Base-by-base conservation (phyloP, 2,797 vertebrate species). In the Chloroceryle inda region DNA sequence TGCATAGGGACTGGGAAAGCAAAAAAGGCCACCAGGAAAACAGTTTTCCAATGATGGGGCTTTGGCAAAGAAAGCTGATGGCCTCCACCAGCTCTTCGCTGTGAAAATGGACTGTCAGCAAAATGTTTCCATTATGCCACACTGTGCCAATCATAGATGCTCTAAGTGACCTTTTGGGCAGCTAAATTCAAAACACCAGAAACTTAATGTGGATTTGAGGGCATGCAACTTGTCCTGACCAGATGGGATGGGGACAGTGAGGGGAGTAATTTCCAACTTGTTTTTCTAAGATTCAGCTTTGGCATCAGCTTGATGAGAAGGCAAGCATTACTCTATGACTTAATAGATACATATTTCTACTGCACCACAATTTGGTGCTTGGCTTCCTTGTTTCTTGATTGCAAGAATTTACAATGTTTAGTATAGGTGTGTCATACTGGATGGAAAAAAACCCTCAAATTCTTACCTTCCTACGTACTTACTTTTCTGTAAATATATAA, bases 191-290 rank as follows among this genome's bases (percentile, higher is more conserved):
- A 47, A 76, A 53, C 80, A 31, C 12, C 47, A 61, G 58, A 52
- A 75, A 27, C 23, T 5, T 37, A 16, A 8, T 72, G n/a, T 55
- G 27, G 42, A 56, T 23, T 26, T 15, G 31, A 74, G 5, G 29
- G 14, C 9, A 7, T 21, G 37, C 22, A 52, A 33, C 1, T 0
- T 42, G 26, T 72, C 38, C 20, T 59, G 35, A 64, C 1, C 3
- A 61, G 64, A 56, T 38, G 33, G 40, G n/a, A 21, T 55, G 13
- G 45, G 5, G 18, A 6, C 33, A 23, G 17, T 15, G 20, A 5
- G 6, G 20, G 18, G 18, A 44, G 22, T 56, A 16, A 33, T n/a
- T 76, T 40, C 42, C 12, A 29, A 8, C 38, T 68, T 42, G 5
- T 45, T 75, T 49, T 74, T 66, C 22, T 38, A 31, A 71, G 63